Conservation (phyloP, 1,140 invertebrate genomes). For the Mamestra configurata region DNA sequence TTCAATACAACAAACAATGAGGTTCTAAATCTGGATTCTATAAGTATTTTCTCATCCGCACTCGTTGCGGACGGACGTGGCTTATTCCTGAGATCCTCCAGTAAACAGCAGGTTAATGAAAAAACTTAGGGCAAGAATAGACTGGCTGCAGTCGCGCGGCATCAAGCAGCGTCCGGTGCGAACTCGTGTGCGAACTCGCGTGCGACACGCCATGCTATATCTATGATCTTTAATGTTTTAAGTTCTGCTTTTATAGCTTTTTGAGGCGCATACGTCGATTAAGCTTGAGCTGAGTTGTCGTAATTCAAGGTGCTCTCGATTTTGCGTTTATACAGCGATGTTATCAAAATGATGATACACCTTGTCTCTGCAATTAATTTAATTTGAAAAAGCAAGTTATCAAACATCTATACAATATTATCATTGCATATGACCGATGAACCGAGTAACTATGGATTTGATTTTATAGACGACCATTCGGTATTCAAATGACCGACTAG, state of each 20-base stretch:
- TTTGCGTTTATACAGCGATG: background rate
- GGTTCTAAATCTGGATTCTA: background rate
- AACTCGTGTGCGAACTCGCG: constrained; percentile 10
- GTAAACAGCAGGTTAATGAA: constrained; percentile 42
- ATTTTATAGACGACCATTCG: too few relatives aligned
- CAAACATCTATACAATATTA: too few relatives aligned
- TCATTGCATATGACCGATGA: too few relatives aligned
- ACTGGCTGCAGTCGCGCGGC: constrained; percentile 3
- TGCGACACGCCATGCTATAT: constrained; percentile 17
- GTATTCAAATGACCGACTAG: too few relatives aligned
- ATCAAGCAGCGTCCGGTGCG: constrained; percentile 30
- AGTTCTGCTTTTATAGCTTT: constrained; percentile 17
- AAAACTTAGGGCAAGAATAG: constrained; percentile 33
- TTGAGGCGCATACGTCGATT: background rate
- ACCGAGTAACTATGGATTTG: too few relatives aligned
- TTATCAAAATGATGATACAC: background rate
- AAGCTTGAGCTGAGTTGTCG: background rate
- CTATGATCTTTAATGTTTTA: constrained; percentile 39
- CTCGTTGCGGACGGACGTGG: constrained; percentile 17
- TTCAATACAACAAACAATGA: background rate
- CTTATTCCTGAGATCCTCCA: constrained; percentile 20
- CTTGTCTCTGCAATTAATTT: background rate
- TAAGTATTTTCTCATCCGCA: constrained; percentile 5
- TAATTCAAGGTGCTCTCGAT: background rate
- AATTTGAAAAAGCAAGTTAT: too few relatives aligned